Evolutionary conservation across 2,113 vertebrate species (phyloP).

Genomic region (Tragelaphus strepsiceros): DNA sequence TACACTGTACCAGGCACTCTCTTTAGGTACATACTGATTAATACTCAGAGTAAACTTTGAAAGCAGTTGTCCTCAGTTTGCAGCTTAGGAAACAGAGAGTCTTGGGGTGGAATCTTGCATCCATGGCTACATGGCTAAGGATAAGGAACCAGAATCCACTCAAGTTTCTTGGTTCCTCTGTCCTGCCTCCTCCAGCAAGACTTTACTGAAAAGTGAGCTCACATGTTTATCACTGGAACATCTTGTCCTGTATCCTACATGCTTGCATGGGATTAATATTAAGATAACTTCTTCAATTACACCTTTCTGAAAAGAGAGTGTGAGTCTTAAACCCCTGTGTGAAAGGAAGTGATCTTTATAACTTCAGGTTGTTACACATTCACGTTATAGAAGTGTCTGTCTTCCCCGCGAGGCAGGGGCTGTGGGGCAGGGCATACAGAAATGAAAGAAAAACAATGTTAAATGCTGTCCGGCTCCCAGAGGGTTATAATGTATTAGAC

Average conservation of each 20-base stretch:
- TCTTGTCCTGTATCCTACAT: background rate
- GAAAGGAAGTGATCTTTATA: background rate
- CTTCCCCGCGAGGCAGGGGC: background rate
- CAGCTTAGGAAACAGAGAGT: background rate
- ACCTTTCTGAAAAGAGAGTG: background rate
- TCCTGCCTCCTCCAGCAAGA: no score
- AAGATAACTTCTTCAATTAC: background rate
- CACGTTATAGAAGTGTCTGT: background rate
- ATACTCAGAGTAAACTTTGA: background rate
- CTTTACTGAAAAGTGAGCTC: background rate
- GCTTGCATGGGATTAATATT: background rate
- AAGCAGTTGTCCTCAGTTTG: background rate
- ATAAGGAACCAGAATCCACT: background rate
- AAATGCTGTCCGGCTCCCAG: no score
- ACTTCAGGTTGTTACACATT: background rate
- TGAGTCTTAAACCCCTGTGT: background rate
- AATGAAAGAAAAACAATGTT: background rate
- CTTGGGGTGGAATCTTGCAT: background rate
- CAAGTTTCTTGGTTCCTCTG: background rate
- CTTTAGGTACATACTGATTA: background rate
- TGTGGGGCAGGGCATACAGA: background rate
- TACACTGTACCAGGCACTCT: rapidly evolving
- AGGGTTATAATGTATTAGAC: background rate
- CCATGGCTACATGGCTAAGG: background rate
- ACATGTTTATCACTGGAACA: background rate